Base-by-base conservation (phyloP, 2,113 vertebrate genomes). In the Lontra canadensis region DNA sequence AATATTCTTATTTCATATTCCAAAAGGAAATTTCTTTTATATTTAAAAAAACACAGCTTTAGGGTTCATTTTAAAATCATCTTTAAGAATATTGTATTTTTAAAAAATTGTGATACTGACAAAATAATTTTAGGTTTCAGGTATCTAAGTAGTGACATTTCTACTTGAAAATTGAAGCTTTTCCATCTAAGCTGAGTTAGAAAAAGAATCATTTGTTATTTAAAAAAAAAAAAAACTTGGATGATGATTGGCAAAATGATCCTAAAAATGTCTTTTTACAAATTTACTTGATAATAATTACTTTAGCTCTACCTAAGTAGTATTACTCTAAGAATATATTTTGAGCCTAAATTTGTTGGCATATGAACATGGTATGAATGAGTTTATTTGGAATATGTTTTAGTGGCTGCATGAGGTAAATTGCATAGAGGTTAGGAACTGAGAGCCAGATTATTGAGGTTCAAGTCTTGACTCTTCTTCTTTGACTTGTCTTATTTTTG, bases 71-170 rank as follows among this genome's bases (percentile, higher is more conserved):
- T 95, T 42, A 80, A 73, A 81, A 67, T 76, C 4, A 23, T 80
- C 25, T 57, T 9, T 80, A 91, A n/a, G 44, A 87, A 81, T 63
- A 81, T 4, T 78, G 3, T 59, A 39, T n/a, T 76, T 76, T 59
- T 23, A 2, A 18, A 80, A 49, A 57, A 76, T 34, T 26, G 8
- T 49, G 73, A n/a, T 92, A 31, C 84, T 85, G 31, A 52, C 52
- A 73, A 91, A 84, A 81, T 73, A 83, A 71, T 61, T 87, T 73
- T 52, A 95, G n/a, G 29, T 82, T 78, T 79, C 26, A 90, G 34
- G 12, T 90, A 36, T 90, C 20, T 67, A 92, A 90, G 47, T 80
- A 55, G 84, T 94, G 84, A 92, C 25, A 88, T 65, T 93, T 88
- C 25, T 81, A 14, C 34, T 91, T 83, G 29, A 61, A 96, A 91